Evolutionary conservation across 2,888 invertebrate genomes (phyloP), one percentile per base, ranked within the genome.

Genomic region (Drosophila anomalipes): DNA sequence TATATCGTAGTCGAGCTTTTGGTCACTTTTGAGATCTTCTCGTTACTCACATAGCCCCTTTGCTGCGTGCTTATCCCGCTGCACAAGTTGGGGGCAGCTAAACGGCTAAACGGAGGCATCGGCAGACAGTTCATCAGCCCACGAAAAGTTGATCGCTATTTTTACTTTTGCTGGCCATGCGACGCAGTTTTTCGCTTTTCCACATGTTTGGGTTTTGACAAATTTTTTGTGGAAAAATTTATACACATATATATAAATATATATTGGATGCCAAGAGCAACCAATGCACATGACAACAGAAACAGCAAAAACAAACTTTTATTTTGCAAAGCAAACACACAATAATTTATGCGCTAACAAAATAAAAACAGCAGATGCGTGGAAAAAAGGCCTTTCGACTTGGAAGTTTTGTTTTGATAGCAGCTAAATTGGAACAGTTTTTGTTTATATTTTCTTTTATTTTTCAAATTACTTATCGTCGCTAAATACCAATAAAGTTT

Each of bases 331-430:
- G 57, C 70, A 30, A 44, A 19, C 68, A 41, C 65, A 67, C 52
- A 69, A 66, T 74, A 79, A 78, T 81, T 86, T 77, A 72, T 74
- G 70, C 77, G 79, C 47, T 61, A 28, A 62, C 41, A 64, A 63
- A 71, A 60, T 62, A 61, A 58, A 54, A 54, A 69, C 54, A 64
- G 26, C 33, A 47, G 52, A 62, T 66, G 44, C 53, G 64, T 57
- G 59, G 70, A 60, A 56, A 74, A 68, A 58, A 69, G 56, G 39
- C 39, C 41, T 49, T 53, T 60, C 33, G 62, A 71, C 51, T 57
- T 49, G 61, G 39, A 67, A 66, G 51, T 49, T 54, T 59, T 61
- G 49, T 51, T 28, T 33, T 16, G 37, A 39, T n/a, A n/a, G 41
- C n/a, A 10, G 12, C 14, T 35, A 49, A 69, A 52, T 26, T 22